A percentile compares a stretch with the other conserved stretches of the same genome.
Conservation (phyloP, 2,113 vertebrate genomes). For the Pipa parva region DNA sequence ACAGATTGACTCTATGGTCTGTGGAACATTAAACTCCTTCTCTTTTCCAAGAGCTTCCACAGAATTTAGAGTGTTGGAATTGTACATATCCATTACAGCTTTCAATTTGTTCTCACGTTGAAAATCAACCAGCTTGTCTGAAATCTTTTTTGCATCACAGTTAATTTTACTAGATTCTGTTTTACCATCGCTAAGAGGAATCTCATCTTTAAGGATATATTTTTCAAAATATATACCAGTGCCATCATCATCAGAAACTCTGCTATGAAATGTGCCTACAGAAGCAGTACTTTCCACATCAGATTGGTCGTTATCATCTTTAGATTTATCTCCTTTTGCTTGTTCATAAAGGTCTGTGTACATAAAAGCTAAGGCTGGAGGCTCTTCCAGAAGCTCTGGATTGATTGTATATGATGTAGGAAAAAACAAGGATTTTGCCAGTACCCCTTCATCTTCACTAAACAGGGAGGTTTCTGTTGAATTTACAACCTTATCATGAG, state of each 20-base stretch:
- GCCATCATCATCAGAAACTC: conserved; percentile 77
- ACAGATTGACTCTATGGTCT: neutral
- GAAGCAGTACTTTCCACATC: conserved; percentile 76
- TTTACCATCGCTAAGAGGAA: conserved; percentile 52
- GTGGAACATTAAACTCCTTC: neutral
- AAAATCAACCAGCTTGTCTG: conserved; percentile 16
- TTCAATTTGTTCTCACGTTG: neutral
- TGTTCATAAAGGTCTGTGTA: conserved; percentile 88
- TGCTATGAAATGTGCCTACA: conserved; percentile 70
- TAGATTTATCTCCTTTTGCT: conserved; percentile 67
- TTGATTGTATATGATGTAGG: conserved; percentile 76
- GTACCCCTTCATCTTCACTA: conserved; percentile 68
- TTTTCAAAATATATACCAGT: conserved; percentile 87
- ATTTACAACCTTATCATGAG: conserved; percentile 49
- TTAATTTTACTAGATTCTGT: conserved; percentile 43
- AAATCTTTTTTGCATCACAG: conserved; percentile 46
- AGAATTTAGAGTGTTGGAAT: neutral
- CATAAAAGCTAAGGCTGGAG: conserved; percentile 83
- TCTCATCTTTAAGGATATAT: conserved; percentile 85
- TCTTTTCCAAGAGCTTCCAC: neutral
- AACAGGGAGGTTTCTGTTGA: conserved; percentile 75
- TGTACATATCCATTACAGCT: neutral
- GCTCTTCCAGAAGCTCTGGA: conserved; percentile 80
- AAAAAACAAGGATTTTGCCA: conserved; percentile 75
- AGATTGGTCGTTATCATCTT: conserved; percentile 68